Evolutionary conservation across 2,888 invertebrate species (phyloP), one percentile per base, ranked within the genome.

Genomic region (Drosophila histrio): DNA sequence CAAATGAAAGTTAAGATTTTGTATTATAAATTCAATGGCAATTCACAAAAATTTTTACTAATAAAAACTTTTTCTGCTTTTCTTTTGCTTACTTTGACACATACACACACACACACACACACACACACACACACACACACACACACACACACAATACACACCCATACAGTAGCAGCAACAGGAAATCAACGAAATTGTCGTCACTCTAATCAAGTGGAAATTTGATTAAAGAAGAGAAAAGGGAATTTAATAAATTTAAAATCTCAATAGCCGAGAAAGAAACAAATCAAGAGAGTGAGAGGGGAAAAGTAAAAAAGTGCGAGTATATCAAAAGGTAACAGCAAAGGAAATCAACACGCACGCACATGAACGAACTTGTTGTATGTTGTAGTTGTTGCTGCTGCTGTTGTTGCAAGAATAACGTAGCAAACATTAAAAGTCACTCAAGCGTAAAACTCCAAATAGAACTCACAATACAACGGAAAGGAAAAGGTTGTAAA

Each of bases 121-220:
- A 69, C 15, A 11, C 41, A 13, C 8, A 6, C 24, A 3, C 41
- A 24, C 15, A 15, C 43, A 15, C 4, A n/a, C n/a, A n/a, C n/a
- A n/a, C n/a, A n/a, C n/a, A n/a, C n/a, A n/a, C n/a, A n/a, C n/a
- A n/a, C n/a, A 13, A 3, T 22, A 47, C 32, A 50, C 15, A 22
- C 15, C 34, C 24, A 56, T n/a, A 39, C 49, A 72, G 72, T 36
- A 41, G 54, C 59, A 72, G 70, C 71, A 81, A 73, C 64, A 54
- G 86, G 79, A 88, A 88, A 74, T 83, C 88, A 71, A 77, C 72
- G 68, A 79, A 85, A 86, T 79, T 80, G 69, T 79, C 84, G 87
- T 77, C 72, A 77, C 80, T 88, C 84, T 87, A 89, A 74, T 88
- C 89, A 82, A 88, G 77, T 79, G 85, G 88, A 89, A 89, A 85